Conservation (phyloP, 2,113 vertebrate species). For the Epinephelus lanceolatus region DNA sequence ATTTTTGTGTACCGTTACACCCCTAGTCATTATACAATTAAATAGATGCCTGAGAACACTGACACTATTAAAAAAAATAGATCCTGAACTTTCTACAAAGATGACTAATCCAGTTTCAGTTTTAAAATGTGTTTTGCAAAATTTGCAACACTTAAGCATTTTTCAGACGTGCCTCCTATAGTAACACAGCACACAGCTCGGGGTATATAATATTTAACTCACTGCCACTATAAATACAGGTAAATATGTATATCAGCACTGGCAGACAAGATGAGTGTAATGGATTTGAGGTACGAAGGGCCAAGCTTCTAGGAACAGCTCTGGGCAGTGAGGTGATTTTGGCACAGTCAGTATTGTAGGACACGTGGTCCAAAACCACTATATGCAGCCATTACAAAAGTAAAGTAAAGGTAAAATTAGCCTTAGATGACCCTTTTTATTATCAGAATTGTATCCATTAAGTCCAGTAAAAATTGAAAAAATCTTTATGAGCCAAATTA, state of each 20-base stretch:
- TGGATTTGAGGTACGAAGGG: background rate
- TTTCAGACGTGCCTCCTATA: background rate
- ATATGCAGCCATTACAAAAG: background rate
- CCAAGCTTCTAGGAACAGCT: background rate
- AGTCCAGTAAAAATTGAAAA: background rate
- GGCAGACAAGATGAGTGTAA: background rate
- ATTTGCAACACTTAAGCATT: background rate
- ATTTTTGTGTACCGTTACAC: too few relatives aligned
- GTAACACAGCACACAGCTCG: background rate
- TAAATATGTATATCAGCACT: background rate
- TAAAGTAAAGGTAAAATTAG: background rate
- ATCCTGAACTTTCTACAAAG: background rate
- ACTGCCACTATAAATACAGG: background rate
- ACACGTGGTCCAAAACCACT: background rate
- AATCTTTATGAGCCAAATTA: background rate
- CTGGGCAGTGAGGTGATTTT: background rate
- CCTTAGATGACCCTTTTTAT: background rate
- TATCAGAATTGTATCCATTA: background rate
- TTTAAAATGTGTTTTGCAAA: background rate
- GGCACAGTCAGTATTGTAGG: background rate
- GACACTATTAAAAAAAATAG: background rate
- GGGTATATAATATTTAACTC: background rate
- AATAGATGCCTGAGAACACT: background rate
- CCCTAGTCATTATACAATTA: background rate
- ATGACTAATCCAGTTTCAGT: background rate